Evolutionary conservation across 2,797 vertebrate genomes (phyloP), one percentile per base, ranked within the genome.

Genomic region (Artibeus jamaicensis): DNA sequence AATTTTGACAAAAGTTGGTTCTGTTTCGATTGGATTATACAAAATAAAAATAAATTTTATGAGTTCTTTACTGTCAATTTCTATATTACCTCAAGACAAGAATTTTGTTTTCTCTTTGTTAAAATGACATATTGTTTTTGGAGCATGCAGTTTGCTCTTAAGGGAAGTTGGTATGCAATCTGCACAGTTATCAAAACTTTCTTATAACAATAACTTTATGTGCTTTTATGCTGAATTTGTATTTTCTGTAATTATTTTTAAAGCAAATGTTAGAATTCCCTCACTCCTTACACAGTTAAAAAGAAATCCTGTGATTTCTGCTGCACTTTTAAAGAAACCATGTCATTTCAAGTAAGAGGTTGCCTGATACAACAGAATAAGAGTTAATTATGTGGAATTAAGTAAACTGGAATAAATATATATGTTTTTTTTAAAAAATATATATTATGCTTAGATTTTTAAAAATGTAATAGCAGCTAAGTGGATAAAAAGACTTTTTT

Each of bases 71-170:
- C 2, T 78, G 4, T 34, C 42, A 83, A 62, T 86, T 86, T 16
- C 83, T 89, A 39, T 73, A 90, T 77, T 81, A 50, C 21, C 46
- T 1, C 65, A 93, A 84, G 14, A 76, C 7, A 65, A 76, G 65
- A 90, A 83, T 87, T 29, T 74, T n/a, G 4, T 83, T 77, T 73
- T 74, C 53, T 82, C 37, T 89, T 81, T 93, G 57, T 92, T 92
- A 78, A 83, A 86, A 59, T 89, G 79, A 89, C 39, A 79, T 86
- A n/a, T 70, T 62, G 6, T 29, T 81, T 89, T 86, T 34, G 26
- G 29, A 84, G 16, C 7, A 55, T n/a, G 39, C 10, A 57, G 6
- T 32, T 57, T 71, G 42, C 12, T 91, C 21, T 34, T 79, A 50
- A 65, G 18, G 9, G 34, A 39, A 71, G 44, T 9, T 37, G 46